phyloP scores from a whole-genome alignment of 2,888 invertebrate species.

The Lingula anatina region DNA sequence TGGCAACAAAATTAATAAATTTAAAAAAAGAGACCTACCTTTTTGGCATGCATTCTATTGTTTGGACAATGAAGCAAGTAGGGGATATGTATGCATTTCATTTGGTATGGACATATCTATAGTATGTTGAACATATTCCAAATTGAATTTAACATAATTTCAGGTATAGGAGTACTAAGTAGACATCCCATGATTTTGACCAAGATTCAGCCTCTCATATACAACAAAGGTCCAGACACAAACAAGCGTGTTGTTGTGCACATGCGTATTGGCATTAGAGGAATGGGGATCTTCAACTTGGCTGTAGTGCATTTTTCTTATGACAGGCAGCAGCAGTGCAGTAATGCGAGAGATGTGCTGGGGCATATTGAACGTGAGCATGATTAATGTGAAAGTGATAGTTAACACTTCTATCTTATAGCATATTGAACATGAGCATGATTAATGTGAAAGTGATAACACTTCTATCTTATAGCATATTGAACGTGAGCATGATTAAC shows the following conservation, averaged over 20 bases:
- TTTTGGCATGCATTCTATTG: too few relatives aligned
- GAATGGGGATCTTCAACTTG: constrained; percentile 15
- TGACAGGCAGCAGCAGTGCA: constrained; percentile 37
- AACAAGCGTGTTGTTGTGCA: constrained; percentile 30
- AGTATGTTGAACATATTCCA: neutral
- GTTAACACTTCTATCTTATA: neutral
- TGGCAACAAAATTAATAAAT: too few relatives aligned
- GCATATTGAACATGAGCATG: too few relatives aligned
- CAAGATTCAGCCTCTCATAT: constrained; percentile 15
- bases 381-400: too few relatives aligned
- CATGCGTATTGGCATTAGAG: constrained; percentile 15
- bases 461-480: too few relatives aligned
- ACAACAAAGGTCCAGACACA: constrained; percentile 25
- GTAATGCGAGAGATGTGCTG: constrained; percentile 28
- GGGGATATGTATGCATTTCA: too few relatives aligned
- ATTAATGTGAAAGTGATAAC: too few relatives aligned
- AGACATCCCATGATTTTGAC: constrained; percentile 22
- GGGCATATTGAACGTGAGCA: constrained; percentile 20
- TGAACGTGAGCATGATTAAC: too few relatives aligned
- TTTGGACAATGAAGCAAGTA: too few relatives aligned
- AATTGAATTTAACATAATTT: constrained; percentile 7
- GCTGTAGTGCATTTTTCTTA: constrained; percentile 37
- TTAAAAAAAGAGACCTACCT: too few relatives aligned
- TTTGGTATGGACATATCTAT: too few relatives aligned
- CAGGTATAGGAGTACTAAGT: constrained; percentile 36